These are phyloP conservation scores for Corythaeola cristata DNA, from an alignment of 2,113 vertebrate genomes.

Conservation along the genomic window DNA sequence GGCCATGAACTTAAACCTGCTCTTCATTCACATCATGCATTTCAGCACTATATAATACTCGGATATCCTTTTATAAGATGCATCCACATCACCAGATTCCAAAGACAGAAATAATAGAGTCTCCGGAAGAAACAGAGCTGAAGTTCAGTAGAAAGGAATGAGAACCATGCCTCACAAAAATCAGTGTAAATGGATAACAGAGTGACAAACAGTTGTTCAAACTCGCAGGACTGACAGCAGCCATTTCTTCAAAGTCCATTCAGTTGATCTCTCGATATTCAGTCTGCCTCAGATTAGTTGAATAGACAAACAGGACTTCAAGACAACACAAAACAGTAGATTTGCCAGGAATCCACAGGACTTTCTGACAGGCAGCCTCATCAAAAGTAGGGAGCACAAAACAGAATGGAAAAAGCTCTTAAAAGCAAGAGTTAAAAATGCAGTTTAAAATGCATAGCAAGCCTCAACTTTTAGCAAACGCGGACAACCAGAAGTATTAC, in stretches of 20 bases:
- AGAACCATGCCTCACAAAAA: neutral
- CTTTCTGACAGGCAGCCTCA: neutral
- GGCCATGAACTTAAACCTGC: neutral
- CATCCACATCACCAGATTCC: neutral
- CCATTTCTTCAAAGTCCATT: neutral
- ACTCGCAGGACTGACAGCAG: neutral
- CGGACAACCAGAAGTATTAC: neutral
- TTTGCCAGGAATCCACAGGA: neutral
- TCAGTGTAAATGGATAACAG: neutral
- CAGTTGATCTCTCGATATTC: neutral
- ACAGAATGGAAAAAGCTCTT: slow-evolving; percentile 10
- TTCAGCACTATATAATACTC: neutral
- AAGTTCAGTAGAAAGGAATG: slow-evolving; percentile 8
- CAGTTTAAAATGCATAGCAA: neutral
- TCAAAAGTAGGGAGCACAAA: neutral
- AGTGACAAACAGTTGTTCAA: neutral
- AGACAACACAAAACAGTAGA: neutral
- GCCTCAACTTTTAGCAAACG: neutral
- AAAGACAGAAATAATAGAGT: neutral
- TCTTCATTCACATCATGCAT: neutral
- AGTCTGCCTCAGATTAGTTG: neutral
- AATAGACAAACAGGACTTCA: neutral
- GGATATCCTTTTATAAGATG: neutral
- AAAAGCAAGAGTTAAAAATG: slow-evolving; percentile 35
- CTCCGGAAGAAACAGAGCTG: neutral